Evolutionary conservation across 1,140 invertebrate species (phyloP), one percentile per base, ranked within the genome.

Genomic region (Hesperophylax magnus): DNA sequence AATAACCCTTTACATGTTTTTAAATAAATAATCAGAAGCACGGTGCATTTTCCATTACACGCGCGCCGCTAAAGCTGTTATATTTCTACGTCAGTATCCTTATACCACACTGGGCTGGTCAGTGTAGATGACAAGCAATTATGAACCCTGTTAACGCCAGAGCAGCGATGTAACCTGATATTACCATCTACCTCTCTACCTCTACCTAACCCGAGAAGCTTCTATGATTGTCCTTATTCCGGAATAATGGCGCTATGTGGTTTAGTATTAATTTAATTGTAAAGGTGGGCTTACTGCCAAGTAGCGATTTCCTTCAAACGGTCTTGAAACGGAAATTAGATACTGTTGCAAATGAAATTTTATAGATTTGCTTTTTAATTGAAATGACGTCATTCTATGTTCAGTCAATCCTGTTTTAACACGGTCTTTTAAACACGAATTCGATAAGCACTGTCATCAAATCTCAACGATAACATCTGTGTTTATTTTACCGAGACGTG

Each of bases 41-140:
- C 20, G 24, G 24, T 61, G 58, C 58, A 61, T 61, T 61, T 61
- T 15, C 18, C 58, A 20, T 24, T 20, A 8, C 18, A 15, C 9
- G 14, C 15, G 20, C 58, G 14, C 58, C 3, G 24, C 58, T 14
- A 61, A 20, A 61, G 58, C 58, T 24, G 24, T 61, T 61, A 61
- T 61, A 61, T 61, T 61, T 61, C 58, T 22, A 34, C 27, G 63
- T 3, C 63, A n/a, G 27, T 34, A 47, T 47, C 39, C 39, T 47
- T 47, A 47, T 11, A 47, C 39, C 39, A 47, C 39, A 47, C 39
- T 47, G 39, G 63, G 27, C 27, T 31, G 63, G 24, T 8, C 63
- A 67, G 63, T 67, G 63, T 34, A n/a, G 27, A 27, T 39, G 63
- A 67, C 63, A 67, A 34, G 63, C 63, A 67, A 67, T 67, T 67